Evolutionary conservation across 2,113 vertebrate genomes (phyloP).

Genomic region (Oncorhynchus masou): DNA sequence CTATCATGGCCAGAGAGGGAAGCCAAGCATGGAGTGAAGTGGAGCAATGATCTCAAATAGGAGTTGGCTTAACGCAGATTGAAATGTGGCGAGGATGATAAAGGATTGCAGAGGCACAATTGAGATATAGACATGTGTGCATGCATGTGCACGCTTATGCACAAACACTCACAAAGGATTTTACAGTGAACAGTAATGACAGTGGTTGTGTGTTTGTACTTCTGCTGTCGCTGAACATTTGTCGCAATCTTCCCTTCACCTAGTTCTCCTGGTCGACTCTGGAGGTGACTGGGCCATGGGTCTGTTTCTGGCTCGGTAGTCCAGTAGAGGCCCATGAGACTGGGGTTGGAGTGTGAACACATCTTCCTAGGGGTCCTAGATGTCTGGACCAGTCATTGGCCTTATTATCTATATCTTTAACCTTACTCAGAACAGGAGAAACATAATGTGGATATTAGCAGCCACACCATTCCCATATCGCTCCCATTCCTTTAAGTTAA

Average conservation of each 20-base stretch:
- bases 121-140: not conserved
- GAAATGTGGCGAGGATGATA: slow-evolving; percentile 20
- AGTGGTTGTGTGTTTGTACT: not conserved
- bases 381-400: not conserved
- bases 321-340: not conserved
- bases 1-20: not conserved
- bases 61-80: slow-evolving; percentile 13
- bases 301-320: not conserved
- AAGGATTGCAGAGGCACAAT: slow-evolving; percentile 13
- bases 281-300: not conserved
- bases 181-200: not conserved
- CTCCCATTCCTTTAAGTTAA: no score
- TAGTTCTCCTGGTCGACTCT: not conserved
- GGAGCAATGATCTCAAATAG: not conserved
- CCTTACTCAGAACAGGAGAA: not conserved
- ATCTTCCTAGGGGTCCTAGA: not conserved
- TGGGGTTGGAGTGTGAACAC: not conserved
- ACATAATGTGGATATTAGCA: not conserved
- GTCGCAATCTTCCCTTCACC: not conserved
- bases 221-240: not conserved
- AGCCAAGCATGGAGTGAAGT: not conserved
- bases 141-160: not conserved
- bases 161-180: not conserved
- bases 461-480: not conserved
- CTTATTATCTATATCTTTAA: not conserved